Evolutionary conservation across 2,888 invertebrate genomes (phyloP), one percentile per base, ranked within the genome.

Genomic region (Barypeithes pellucidus): DNA sequence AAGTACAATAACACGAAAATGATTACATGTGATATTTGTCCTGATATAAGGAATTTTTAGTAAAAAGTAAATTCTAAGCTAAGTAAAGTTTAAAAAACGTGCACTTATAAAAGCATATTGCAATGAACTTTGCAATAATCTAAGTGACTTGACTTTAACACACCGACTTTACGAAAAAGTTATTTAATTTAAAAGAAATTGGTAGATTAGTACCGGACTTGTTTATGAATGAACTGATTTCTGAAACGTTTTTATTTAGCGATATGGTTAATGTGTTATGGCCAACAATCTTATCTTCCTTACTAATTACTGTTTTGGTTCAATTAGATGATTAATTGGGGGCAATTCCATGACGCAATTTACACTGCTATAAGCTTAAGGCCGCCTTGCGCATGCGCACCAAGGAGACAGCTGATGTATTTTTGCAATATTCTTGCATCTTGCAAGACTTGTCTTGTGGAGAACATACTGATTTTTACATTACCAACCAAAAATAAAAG

Each of bases 41-140:
- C 52, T 8, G 12, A 52, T 52, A 29, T 52, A 52, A 52, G 29
- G 52, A 52, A 52, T 52, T 52, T 52, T 52, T 52, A 52, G 29
- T 29, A n/a, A 7, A 29, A 14, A 5, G 29, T 8, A 29, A 29
- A 29, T 39, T 39, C 12, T 1, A 52, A 22, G 12, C 22, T 7
- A 22, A 18, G 9, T 29, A 29, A 29, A 39, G 8, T 33, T n/a
- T 12, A 39, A 29, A 20, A 20, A 8, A 18, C 12, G 22, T 50
- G 20, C 22, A 50, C n/a, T n/a, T 20, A 12, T 24, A 50, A 50
- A 50, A 50, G 22, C 12, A 24, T 22, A 52, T n/a, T 47, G 47
- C 14, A 8, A 52, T 33, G 4, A 18, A 33, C 36, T 33, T 57
- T 57, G 54, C 54, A 57, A 57, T 18, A 33, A 52, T 33, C 9